Percentiles rank a stretch among this genome's conserved stretches.
Evolutionary conservation across 1,140 invertebrate genomes (phyloP).

Genomic region (Drosophila insularis): DNA sequence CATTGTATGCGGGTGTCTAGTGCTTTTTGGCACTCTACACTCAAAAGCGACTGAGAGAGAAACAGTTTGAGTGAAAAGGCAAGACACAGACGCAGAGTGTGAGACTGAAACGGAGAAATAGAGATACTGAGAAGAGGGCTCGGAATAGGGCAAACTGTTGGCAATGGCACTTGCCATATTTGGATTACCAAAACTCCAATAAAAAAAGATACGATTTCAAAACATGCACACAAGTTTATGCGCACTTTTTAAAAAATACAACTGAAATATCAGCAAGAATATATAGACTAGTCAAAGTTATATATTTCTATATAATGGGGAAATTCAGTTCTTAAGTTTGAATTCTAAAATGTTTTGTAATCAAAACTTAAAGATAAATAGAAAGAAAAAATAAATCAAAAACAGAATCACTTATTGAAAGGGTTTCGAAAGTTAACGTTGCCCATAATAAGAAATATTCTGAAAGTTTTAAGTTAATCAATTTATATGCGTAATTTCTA

Average conservation of each 20-base stretch:
- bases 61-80: background rate
- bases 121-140: too few relatives aligned
- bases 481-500: background rate
- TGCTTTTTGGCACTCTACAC: constrained; percentile 66
- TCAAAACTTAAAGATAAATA: too few relatives aligned
- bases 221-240: constrained; percentile 36
- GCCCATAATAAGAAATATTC: too few relatives aligned
- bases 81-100: background rate
- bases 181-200: constrained; percentile 54
- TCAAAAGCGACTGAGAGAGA: constrained; percentile 13
- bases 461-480: background rate
- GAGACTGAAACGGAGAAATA: too few relatives aligned
- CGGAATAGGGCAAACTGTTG: constrained; percentile 19
- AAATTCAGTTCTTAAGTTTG: too few relatives aligned
- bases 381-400: too few relatives aligned
- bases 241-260: background rate
- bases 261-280: too few relatives aligned
- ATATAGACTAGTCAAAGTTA: too few relatives aligned
- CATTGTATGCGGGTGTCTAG: constrained; percentile 76
- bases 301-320: too few relatives aligned
- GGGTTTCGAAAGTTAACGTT: too few relatives aligned
- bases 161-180: constrained; percentile 67
- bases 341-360: too few relatives aligned
- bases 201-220: constrained; percentile 17
- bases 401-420: too few relatives aligned